Evolutionary conservation across 2,888 invertebrate genomes (phyloP).

Genomic region (Drosophila affinis): DNA sequence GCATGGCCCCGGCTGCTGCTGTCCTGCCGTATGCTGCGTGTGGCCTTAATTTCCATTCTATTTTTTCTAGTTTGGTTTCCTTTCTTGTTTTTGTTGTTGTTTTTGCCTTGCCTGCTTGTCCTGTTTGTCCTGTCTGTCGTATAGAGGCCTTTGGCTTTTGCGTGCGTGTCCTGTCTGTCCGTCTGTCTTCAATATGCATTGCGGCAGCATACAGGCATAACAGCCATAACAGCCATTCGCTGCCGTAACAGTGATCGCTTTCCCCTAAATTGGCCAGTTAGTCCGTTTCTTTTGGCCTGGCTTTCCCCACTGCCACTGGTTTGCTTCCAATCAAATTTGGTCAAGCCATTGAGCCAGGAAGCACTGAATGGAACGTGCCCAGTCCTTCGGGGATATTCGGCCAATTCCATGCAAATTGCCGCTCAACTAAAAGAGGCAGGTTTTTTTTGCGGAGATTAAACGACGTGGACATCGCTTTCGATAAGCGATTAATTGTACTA

Average conservation of each 20-base stretch:
- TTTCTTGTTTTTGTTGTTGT: conserved; percentile 6
- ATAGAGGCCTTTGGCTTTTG: conserved; percentile 45
- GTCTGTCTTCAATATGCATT: conserved; percentile 50
- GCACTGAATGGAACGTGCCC: background rate
- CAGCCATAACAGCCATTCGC: conserved; percentile 38
- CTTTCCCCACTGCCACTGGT: conserved; percentile 9
- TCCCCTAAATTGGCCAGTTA: conserved; percentile 40
- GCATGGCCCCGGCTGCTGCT: background rate
- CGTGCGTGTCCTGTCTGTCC: conserved; percentile 52
- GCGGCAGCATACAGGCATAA: conserved; percentile 32
- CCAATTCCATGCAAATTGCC: background rate
- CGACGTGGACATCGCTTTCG: background rate
- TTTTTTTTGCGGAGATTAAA: background rate
- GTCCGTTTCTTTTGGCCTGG: conserved; percentile 1
- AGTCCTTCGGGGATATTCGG: background rate
- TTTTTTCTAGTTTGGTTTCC: conserved; percentile 7
- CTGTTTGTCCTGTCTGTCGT: conserved; percentile 27
- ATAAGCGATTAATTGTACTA: background rate
- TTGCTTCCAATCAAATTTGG: conserved; percentile 59
- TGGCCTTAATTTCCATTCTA: conserved; percentile 12
- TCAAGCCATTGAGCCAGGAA: conserved; percentile 41
- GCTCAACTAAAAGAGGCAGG: background rate
- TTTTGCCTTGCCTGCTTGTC: conserved; percentile 41
- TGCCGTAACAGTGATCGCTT: conserved; percentile 31
- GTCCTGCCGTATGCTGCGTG: conserved; percentile 22